These are phyloP conservation scores for Ecdyonurus torrentis DNA, from an alignment of 2,888 invertebrate genomes.

Conservation along the genomic window DNA sequence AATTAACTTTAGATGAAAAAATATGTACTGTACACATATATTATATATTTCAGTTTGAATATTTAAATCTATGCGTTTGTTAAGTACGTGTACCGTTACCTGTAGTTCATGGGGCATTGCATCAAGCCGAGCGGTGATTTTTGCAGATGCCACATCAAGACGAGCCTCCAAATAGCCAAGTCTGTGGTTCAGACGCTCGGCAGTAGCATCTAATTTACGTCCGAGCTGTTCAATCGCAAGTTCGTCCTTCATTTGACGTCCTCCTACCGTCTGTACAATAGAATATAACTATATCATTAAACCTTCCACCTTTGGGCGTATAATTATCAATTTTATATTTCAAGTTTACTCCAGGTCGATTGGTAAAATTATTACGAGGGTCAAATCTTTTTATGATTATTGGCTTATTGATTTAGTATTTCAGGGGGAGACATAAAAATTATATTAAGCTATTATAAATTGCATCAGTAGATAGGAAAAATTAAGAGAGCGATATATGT, in stretches of 20 bases:
- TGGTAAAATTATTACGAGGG: no score
- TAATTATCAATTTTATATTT: neutral
- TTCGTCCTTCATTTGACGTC: conserved; percentile 27
- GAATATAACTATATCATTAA: neutral
- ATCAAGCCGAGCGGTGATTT: conserved; percentile 16
- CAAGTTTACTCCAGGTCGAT: neutral
- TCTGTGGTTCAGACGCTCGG: conserved; percentile 26
- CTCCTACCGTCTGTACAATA: conserved; percentile 22
- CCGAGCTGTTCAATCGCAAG: conserved; percentile 24
- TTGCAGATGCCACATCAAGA: conserved; percentile 22
- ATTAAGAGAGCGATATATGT: no score
- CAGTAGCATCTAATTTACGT: conserved; percentile 26
- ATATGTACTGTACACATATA: no score
- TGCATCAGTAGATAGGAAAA: no score
- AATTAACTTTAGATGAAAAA: no score
- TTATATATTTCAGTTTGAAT: no score
- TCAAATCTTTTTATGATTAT: no score
- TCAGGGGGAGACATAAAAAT: no score
- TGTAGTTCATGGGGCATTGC: neutral
- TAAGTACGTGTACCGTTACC: neutral
- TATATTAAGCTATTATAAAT: no score
- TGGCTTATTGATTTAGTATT: no score
- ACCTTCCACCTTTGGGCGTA: no score
- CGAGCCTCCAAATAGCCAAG: conserved; percentile 25
- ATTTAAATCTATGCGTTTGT: no score